Evolutionary conservation across 1,140 invertebrate genomes (phyloP).

Genomic region (Lethrus apterus): DNA sequence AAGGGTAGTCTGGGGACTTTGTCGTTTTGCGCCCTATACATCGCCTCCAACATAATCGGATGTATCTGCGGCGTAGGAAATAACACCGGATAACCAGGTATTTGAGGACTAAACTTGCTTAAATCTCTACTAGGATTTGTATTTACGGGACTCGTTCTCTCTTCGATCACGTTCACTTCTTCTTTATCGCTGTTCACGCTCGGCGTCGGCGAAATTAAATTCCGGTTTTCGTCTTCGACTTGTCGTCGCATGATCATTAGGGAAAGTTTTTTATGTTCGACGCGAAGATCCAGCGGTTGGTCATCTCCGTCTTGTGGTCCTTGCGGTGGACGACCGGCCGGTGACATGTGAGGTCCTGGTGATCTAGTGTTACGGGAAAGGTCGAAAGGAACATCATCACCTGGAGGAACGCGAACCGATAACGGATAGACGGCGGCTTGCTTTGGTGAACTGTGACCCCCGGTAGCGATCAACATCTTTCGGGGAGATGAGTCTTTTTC

Average conservation of each 20-base stretch:
- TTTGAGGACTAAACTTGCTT: conserved; percentile 33
- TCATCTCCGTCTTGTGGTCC: conserved; percentile 48
- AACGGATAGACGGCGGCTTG: conserved; percentile 63
- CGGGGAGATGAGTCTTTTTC: conserved; percentile 72
- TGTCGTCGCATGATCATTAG: conserved; percentile 35
- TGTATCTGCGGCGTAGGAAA: conserved; percentile 58
- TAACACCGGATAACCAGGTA: conserved; percentile 45
- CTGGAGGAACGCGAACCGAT: conserved; percentile 48
- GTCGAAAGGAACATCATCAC: conserved; percentile 48
- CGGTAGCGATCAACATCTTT: conserved; percentile 54
- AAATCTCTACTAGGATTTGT: conserved; percentile 16
- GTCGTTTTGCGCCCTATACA: conserved; percentile 54
- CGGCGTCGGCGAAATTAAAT: conserved; percentile 55
- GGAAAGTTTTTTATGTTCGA: conserved; percentile 66
- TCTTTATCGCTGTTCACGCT: conserved; percentile 37
- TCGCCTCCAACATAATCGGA: conserved; percentile 61
- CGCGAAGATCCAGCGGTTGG: conserved; percentile 73
- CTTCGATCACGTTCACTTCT: conserved; percentile 14
- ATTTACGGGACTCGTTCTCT: conserved; percentile 21
- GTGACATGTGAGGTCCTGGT: conserved; percentile 47
- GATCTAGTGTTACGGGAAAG: conserved; percentile 44
- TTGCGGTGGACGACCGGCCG: conserved; percentile 45
- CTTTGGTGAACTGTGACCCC: conserved; percentile 59
- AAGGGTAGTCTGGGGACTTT: conserved; percentile 43
- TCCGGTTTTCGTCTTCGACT: conserved; percentile 67